Evolutionary conservation across 1,140 invertebrate genomes (phyloP).

Genomic region (Anadara kagoshimensis): DNA sequence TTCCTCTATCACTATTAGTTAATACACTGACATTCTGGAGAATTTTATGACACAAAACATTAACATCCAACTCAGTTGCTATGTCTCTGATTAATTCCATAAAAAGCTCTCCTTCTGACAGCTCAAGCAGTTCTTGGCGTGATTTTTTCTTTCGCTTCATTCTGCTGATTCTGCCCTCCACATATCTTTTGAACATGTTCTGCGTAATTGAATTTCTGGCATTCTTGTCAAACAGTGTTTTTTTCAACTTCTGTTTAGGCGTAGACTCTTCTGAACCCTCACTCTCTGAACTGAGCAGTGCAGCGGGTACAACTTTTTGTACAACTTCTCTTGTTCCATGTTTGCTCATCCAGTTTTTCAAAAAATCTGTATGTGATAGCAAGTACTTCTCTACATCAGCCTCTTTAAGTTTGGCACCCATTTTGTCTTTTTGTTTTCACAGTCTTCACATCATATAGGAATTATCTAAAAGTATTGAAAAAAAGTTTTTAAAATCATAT

Average conservation of each 20-base stretch:
- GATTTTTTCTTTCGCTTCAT: slow-evolving; percentile 49
- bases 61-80: slow-evolving; percentile 94
- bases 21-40: slow-evolving; percentile 95
- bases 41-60: slow-evolving; percentile 96
- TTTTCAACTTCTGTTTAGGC: not conserved
- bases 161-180: slow-evolving; percentile 58
- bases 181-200: slow-evolving; percentile 66
- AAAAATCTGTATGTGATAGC: too few relatives aligned
- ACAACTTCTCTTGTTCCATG: too few relatives aligned
- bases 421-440: too few relatives aligned
- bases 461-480: too few relatives aligned
- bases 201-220: slow-evolving; percentile 62
- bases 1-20: slow-evolving; percentile 93
- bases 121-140: slow-evolving; percentile 73
- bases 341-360: too few relatives aligned
- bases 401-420: too few relatives aligned
- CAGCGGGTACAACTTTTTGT: too few relatives aligned
- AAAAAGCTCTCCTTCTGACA: slow-evolving; percentile 95
- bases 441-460: too few relatives aligned
- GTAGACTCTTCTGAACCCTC: too few relatives aligned
- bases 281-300: too few relatives aligned
- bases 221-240: slow-evolving; percentile 2
- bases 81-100: slow-evolving; percentile 98
- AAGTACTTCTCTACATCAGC: too few relatives aligned
- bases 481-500: too few relatives aligned